phyloP scores from a whole-genome alignment of 2,113 vertebrate genomes.

The Pristiophorus japonicus region DNA sequence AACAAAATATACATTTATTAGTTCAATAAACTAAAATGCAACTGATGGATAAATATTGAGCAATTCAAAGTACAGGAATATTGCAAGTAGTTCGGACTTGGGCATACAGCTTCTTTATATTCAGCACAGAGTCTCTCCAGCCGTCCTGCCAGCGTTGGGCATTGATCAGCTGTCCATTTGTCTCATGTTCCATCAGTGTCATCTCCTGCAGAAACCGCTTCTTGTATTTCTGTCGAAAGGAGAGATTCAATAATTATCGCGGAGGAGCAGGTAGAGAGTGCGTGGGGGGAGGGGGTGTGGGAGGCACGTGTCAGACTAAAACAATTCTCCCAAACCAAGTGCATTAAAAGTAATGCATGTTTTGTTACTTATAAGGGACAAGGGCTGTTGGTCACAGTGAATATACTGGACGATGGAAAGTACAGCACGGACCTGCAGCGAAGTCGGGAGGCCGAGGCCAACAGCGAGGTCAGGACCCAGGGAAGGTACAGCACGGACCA shows the following conservation, averaged over 20 bases:
- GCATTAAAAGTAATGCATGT: not conserved
- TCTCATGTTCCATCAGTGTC: slow-evolving; percentile 45
- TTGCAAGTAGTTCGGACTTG: slow-evolving; percentile 28
- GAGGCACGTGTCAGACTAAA: not conserved
- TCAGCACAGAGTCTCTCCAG: slow-evolving; percentile 50
- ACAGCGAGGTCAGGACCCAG: too few species aligned
- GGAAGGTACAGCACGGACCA: too few species aligned
- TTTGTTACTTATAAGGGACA: not conserved
- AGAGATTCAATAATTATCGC: not conserved
- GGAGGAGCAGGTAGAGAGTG: not conserved
- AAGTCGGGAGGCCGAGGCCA: too few species aligned
- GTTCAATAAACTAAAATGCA: slow-evolving; percentile 1
- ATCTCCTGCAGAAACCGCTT: slow-evolving; percentile 43
- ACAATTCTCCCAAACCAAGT: not conserved
- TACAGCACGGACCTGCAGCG: too few species aligned
- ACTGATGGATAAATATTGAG: not conserved
- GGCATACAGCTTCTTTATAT: slow-evolving; percentile 49
- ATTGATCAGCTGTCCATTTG: slow-evolving; percentile 40
- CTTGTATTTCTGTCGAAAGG: slow-evolving; percentile 47
- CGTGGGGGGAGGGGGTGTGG: not conserved
- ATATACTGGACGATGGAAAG: not conserved
- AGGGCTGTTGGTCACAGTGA: not conserved
- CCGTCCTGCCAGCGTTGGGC: slow-evolving; percentile 45
- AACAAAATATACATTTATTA: slow-evolving; percentile 3
- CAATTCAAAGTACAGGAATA: not conserved